Conservation (phyloP, 2,797 vertebrate species). For the Argya squamiceps region DNA sequence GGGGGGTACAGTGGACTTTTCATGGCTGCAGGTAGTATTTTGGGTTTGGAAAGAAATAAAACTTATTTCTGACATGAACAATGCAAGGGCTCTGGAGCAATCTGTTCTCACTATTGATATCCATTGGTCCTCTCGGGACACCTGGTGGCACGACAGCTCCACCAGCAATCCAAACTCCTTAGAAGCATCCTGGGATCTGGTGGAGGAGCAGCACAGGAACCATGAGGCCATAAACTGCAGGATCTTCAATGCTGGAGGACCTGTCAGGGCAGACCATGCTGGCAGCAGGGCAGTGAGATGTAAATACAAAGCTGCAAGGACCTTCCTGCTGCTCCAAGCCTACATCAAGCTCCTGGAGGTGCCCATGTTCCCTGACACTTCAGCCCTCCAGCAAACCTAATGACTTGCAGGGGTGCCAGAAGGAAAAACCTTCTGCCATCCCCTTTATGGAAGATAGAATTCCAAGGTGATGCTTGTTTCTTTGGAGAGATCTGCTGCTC, state of each 20-base stretch:
- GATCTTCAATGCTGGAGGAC: background rate
- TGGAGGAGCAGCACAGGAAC: background rate
- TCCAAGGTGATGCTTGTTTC: background rate
- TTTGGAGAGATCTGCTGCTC: background rate
- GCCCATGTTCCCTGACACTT: background rate
- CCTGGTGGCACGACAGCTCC: background rate
- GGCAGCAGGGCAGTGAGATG: background rate
- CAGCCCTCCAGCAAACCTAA: background rate
- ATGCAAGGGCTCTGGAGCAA: background rate
- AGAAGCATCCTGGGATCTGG: background rate
- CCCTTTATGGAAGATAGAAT: background rate
- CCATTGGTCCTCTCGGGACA: accelerated
- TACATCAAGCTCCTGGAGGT: background rate
- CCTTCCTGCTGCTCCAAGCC: background rate
- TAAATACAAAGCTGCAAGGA: background rate
- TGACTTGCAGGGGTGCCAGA: background rate
- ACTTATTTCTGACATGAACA: background rate
- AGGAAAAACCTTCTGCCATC: background rate
- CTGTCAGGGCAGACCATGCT: too few species aligned
- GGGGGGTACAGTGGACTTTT: background rate
- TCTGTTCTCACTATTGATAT: background rate
- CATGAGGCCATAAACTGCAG: background rate
- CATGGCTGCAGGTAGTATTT: background rate
- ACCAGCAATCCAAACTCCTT: background rate
- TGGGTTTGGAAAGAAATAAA: background rate